These are phyloP conservation scores for Therioaphis trifolii DNA, from an alignment of 2,888 invertebrate species.

Conservation along the genomic window DNA sequence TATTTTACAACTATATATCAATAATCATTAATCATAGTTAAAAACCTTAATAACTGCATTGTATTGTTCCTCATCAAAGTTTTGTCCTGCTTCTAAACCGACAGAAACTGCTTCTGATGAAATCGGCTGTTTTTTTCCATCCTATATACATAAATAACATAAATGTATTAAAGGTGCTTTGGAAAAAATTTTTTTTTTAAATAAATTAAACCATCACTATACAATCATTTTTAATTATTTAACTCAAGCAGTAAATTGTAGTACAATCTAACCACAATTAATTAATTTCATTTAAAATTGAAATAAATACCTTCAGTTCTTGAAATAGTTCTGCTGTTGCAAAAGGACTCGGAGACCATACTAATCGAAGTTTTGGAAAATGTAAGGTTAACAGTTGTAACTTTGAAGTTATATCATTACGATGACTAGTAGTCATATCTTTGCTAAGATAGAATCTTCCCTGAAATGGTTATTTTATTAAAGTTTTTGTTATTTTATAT, in stretches of 20 bases:
- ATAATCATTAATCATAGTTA: not conserved
- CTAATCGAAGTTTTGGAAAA: conserved; percentile 90
- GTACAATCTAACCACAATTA: not conserved
- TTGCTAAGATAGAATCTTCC: conserved; percentile 82
- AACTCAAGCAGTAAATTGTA: no score
- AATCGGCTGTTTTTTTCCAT: conserved; percentile 85
- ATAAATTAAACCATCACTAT: conserved; percentile 34
- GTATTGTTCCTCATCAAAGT: conserved; percentile 72
- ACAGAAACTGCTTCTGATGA: conserved; percentile 78
- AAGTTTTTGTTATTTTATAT: not conserved
- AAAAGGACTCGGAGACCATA: conserved; percentile 97
- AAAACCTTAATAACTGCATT: conserved; percentile 73
- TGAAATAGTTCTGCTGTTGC: conserved; percentile 96
- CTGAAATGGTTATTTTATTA: conserved; percentile 70
- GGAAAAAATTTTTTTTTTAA: conserved; percentile 4
- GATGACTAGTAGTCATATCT: conserved; percentile 76
- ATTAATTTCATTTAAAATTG: not conserved
- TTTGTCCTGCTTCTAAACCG: conserved; percentile 75
- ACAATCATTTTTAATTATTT: not conserved
- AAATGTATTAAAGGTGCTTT: conserved; percentile 18
- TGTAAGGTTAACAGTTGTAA: conserved; percentile 93
- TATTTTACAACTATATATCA: no score
- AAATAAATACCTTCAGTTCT: conserved; percentile 81
- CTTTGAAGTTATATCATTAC: conserved; percentile 83
- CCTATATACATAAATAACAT: conserved; percentile 70